phyloP scores from a whole-genome alignment of 2,113 vertebrate genomes.

The Lepisosteus oculatus region DNA sequence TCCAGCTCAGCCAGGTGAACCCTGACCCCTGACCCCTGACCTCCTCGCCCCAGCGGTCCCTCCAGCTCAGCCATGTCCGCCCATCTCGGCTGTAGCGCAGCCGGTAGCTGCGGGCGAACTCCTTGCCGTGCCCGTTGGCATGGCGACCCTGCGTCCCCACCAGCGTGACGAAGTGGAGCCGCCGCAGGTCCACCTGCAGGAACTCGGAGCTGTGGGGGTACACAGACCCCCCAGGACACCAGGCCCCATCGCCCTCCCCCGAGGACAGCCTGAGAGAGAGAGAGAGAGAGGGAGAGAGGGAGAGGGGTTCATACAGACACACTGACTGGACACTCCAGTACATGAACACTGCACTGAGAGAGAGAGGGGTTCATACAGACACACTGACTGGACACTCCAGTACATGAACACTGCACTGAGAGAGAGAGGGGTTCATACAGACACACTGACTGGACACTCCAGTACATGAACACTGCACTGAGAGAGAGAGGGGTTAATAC shows the following conservation, averaged over 20 bases:
- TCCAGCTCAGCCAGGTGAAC: too few relatives aligned
- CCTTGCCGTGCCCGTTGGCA: constrained; percentile 83
- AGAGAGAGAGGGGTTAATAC: neutral
- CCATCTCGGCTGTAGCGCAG: constrained; percentile 85
- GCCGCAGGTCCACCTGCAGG: constrained; percentile 81
- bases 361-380: neutral
- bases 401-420: neutral
- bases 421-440: too few relatives aligned
- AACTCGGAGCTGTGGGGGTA: constrained; percentile 81
- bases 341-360: constrained; percentile 6
- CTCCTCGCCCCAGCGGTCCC: too few relatives aligned
- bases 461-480: too few relatives aligned
- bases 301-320: constrained; percentile 7
- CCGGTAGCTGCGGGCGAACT: constrained; percentile 82
- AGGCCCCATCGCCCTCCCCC: constrained; percentile 85
- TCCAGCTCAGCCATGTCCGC: constrained; percentile 78
- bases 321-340: constrained; percentile 17
- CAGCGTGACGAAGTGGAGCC: constrained; percentile 80
- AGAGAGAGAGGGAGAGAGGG: neutral
- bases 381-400: neutral
- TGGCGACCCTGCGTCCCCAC: constrained; percentile 91
- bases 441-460: too few relatives aligned
- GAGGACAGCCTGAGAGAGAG: constrained; percentile 72
- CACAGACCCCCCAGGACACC: constrained; percentile 84
- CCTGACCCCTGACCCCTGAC: too few relatives aligned